Evolutionary conservation across 2,113 vertebrate species (phyloP).

Genomic region (Scolopax mira): DNA sequence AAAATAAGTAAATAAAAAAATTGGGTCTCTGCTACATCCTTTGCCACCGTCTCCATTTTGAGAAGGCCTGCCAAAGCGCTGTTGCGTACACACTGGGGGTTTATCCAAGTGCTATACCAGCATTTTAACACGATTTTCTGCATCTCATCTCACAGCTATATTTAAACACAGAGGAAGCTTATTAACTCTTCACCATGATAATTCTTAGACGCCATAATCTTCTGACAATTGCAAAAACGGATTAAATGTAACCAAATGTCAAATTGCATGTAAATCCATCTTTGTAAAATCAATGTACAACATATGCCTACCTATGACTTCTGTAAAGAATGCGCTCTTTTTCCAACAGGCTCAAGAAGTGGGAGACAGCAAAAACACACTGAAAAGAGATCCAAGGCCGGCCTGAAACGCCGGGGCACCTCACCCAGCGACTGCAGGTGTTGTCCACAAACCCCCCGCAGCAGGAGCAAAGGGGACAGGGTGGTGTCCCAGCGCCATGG

Average conservation of each 20-base stretch:
- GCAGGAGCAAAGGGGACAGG: accelerated
- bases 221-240: not conserved
- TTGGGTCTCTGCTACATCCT: accelerated
- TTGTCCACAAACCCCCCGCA: not conserved
- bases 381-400: not conserved
- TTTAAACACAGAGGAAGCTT: not conserved
- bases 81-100: not conserved
- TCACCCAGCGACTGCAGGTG: not conserved
- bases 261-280: not conserved
- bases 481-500: accelerated
- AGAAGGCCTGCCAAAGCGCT: not conserved
- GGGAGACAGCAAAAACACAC: not conserved
- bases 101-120: not conserved
- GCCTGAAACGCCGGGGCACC: not conserved
- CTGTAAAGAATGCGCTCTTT: accelerated
- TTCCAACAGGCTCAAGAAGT: not conserved
- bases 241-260: not conserved
- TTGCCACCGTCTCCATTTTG: not conserved
- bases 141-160: not conserved
- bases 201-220: not conserved
- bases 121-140: not conserved
- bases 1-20: not conserved
- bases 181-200: accelerated
- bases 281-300: not conserved
- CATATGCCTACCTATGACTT: accelerated